Conservation (phyloP, 1,140 invertebrate genomes). For the Conus betulinus region DNA sequence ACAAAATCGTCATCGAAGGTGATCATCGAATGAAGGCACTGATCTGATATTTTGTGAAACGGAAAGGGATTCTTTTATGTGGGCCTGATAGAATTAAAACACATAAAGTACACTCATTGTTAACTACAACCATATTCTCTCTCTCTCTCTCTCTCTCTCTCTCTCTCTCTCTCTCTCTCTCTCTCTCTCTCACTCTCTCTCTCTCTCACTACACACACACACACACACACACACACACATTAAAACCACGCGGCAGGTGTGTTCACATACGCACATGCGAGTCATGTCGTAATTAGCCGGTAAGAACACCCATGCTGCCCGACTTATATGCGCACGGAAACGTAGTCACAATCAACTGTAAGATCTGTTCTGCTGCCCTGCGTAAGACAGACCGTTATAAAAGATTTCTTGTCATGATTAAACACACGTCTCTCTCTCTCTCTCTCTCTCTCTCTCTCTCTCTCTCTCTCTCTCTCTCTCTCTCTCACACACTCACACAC, state of each 20-base stretch:
- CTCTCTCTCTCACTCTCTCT: not conserved
- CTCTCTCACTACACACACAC: not conserved
- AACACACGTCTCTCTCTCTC: not conserved
- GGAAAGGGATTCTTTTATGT: too few species aligned
- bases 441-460: not conserved
- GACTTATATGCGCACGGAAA: too few species aligned
- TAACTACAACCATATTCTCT: not conserved
- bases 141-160: not conserved
- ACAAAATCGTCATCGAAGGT: too few species aligned
- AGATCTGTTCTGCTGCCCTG: too few species aligned
- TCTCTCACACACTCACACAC: slow-evolving; percentile 11
- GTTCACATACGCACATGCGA: too few species aligned
- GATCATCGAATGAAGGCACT: too few species aligned
- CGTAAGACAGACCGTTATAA: not conserved
- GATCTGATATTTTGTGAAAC: too few species aligned
- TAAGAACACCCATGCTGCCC: too few species aligned
- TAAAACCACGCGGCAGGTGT: too few species aligned
- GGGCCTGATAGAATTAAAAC: not conserved
- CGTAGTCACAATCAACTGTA: too few species aligned
- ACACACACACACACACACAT: too few species aligned
- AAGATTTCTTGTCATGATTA: not conserved
- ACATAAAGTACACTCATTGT: not conserved
- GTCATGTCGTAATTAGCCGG: too few species aligned
- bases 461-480: not conserved
- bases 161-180: not conserved